Percentiles rank a stretch among this genome's conserved stretches.
These are phyloP conservation scores for Phataginus tetradactyla DNA, from an alignment of 2,797 vertebrate species.

Conservation along the genomic window DNA sequence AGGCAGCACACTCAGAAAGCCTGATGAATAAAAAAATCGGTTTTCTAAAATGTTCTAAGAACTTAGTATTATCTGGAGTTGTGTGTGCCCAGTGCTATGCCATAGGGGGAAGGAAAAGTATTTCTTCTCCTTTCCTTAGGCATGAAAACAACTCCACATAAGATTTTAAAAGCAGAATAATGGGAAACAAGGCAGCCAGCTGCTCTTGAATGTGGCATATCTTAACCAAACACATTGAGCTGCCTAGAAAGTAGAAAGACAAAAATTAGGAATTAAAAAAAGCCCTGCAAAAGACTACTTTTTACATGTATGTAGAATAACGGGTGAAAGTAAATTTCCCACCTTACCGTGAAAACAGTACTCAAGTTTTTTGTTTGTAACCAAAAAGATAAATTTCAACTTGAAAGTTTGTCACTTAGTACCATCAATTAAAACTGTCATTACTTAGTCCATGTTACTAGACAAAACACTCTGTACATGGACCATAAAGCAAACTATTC, in stretches of 20 bases:
- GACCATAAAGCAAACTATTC: not conserved
- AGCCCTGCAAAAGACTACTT: not conserved
- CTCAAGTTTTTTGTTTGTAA: not conserved
- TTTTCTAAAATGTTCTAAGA: no score
- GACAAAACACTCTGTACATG: not conserved
- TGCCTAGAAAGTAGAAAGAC: not conserved
- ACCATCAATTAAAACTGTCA: not conserved
- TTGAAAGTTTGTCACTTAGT: not conserved
- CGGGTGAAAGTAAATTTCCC: not conserved
- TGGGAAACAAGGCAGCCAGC: not conserved
- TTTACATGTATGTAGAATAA: not conserved
- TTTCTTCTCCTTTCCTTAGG: not conserved
- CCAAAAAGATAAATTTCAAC: not conserved
- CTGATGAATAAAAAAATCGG: no score
- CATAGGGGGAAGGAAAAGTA: not conserved
- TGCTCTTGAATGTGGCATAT: not conserved
- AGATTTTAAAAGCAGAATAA: not conserved
- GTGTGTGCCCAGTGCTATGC: no score
- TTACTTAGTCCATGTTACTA: not conserved
- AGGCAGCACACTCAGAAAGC: no score
- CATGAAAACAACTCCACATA: not conserved
- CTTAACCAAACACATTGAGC: not conserved
- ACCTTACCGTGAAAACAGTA: not conserved
- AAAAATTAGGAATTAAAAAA: not conserved
- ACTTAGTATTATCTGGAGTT: not conserved